Conservation (phyloP, 2,888 invertebrate genomes). For the Epirrhoe alternata region DNA sequence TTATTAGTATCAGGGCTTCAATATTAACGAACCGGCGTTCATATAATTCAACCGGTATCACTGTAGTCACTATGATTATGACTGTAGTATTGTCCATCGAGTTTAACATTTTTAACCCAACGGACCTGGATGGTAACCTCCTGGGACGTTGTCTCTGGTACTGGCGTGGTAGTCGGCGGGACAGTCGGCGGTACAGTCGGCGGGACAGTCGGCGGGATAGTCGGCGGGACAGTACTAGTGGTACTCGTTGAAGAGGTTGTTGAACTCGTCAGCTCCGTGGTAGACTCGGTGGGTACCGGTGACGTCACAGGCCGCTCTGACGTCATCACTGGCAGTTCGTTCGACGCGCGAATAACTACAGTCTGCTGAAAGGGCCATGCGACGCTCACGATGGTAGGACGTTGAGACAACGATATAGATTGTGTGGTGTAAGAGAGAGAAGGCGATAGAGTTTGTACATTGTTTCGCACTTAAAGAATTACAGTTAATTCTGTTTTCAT, state of each 20-base stretch:
- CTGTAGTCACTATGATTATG: too few species aligned
- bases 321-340: slow-evolving; percentile 70
- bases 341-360: slow-evolving; percentile 79
- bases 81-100: background rate
- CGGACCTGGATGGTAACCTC: slow-evolving; percentile 74
- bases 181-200: slow-evolving; percentile 43
- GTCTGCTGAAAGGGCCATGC: slow-evolving; percentile 85
- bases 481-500: too few species aligned
- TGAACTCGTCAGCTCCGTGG: slow-evolving; percentile 43
- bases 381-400: slow-evolving; percentile 79
- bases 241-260: slow-evolving; percentile 49
- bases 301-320: slow-evolving; percentile 61
- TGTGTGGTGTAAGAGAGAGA: slow-evolving; percentile 17
- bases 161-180: slow-evolving; percentile 59
- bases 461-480: background rate
- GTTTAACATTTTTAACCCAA: slow-evolving; percentile 18
- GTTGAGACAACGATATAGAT: slow-evolving; percentile 60
- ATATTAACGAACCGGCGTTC: too few species aligned
- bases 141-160: slow-evolving; percentile 66
- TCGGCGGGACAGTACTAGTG: slow-evolving; percentile 50
- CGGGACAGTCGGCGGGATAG: slow-evolving; percentile 53
- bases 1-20: too few species aligned
- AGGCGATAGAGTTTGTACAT: slow-evolving; percentile 5
- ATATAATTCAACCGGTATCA: too few species aligned
- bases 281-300: slow-evolving; percentile 51